A percentile compares a stretch with the other conserved stretches of the same genome.
phyloP scores from a whole-genome alignment of 2,888 invertebrate genomes.

The Plagodis pulveraria region DNA sequence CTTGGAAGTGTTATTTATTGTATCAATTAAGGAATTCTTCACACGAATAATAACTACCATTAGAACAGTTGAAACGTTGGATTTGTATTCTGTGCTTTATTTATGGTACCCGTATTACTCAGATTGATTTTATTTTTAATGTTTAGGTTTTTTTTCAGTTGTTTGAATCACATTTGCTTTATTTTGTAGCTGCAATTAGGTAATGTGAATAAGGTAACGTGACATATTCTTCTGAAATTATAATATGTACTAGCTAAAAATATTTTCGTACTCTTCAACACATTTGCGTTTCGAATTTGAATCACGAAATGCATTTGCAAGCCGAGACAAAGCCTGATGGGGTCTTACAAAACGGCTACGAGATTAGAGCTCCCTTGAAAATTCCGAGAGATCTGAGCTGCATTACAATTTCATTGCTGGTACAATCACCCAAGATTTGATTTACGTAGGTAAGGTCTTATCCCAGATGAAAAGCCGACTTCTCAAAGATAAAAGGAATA shows the following conservation, averaged over 20 bases:
- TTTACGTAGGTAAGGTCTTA: conserved; percentile 68
- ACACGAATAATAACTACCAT: conserved; percentile 61
- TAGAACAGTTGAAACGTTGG: conserved; percentile 36
- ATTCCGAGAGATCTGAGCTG: conserved; percentile 41
- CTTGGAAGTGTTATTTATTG: conserved; percentile 69
- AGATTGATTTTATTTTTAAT: background rate
- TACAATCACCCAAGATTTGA: conserved; percentile 68
- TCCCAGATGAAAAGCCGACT: conserved; percentile 69
- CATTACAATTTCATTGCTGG: conserved; percentile 63
- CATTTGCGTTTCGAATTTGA: conserved; percentile 5
- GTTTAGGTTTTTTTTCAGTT: too few species aligned
- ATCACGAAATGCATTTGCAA: conserved; percentile 27
- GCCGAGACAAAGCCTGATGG: conserved; percentile 17
- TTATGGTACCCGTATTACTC: background rate
- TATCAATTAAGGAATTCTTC: conserved; percentile 77
- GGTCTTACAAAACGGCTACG: conserved; percentile 30
- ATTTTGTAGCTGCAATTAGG: too few species aligned
- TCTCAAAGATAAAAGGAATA: conserved; percentile 75
- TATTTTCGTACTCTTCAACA: background rate
- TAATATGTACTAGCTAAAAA: too few species aligned
- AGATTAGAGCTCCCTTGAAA: conserved; percentile 32
- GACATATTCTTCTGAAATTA: too few species aligned
- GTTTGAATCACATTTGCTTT: too few species aligned
- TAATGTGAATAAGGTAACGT: too few species aligned
- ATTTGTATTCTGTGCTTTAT: conserved; percentile 17